Evolutionary conservation across 1,140 invertebrate genomes (phyloP).

Genomic region (Bombus sibiricus): DNA sequence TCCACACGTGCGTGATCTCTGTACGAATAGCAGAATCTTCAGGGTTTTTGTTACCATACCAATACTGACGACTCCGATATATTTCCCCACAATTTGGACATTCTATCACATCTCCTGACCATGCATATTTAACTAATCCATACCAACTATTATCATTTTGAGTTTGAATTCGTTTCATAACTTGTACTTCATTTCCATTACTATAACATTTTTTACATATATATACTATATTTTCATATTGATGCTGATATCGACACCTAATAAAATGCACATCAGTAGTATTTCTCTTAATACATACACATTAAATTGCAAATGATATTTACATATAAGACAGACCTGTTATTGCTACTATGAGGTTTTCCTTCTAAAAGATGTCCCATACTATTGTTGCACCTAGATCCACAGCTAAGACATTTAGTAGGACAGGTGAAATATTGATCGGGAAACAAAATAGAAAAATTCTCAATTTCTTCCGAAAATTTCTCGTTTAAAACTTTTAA

Average conservation of each 20-base stretch:
- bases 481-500: conserved; percentile 90
- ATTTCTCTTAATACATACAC: neutral
- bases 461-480: conserved; percentile 88
- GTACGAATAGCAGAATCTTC: conserved; percentile 87
- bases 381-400: conserved; percentile 86
- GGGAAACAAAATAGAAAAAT: conserved; percentile 87
- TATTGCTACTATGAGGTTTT: conserved; percentile 84
- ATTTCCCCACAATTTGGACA: conserved; percentile 93
- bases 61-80: conserved; percentile 91
- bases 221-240: conserved; percentile 91
- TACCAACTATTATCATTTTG: conserved; percentile 88
- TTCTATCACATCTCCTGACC: conserved; percentile 92
- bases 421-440: conserved; percentile 93
- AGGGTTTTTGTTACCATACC: conserved; percentile 92
- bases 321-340: conserved; percentile 77
- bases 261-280: neutral
- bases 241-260: conserved; percentile 88
- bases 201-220: conserved; percentile 87
- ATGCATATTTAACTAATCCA: conserved; percentile 90
- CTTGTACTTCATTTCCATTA: conserved; percentile 86
- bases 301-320: neutral
- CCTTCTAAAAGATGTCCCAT: conserved; percentile 91
- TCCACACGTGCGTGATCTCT: conserved; percentile 92
- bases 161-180: conserved; percentile 85
- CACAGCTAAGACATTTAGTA: conserved; percentile 88